Evolutionary conservation across 2,888 invertebrate genomes (phyloP).

Genomic region (Habroteleia sp.): DNA sequence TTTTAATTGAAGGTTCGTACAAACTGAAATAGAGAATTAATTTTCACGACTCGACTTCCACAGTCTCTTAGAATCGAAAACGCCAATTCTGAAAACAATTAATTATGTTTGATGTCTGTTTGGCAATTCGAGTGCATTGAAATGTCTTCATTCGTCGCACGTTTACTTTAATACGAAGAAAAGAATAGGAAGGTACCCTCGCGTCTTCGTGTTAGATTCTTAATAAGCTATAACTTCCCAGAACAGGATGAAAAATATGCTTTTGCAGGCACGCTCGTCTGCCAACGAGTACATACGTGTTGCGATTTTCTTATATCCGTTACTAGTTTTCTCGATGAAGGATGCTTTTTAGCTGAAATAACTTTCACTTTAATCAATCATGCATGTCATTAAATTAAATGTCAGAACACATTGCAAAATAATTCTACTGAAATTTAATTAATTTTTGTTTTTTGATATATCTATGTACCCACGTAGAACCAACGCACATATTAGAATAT

Average conservation of each 20-base stretch:
- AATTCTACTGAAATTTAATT: no score
- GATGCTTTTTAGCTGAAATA: constrained; percentile 6
- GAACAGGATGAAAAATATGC: constrained; percentile 78
- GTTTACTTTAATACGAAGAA: constrained; percentile 68
- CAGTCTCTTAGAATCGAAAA: no score
- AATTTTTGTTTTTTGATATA: no score
- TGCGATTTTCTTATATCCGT: constrained; percentile 77
- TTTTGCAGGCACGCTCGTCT: constrained; percentile 75
- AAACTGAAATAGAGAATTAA: no score
- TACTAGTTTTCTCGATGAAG: constrained; percentile 30
- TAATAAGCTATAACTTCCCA: constrained; percentile 76
- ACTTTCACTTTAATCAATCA: no score
- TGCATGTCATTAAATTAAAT: no score
- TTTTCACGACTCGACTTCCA: no score
- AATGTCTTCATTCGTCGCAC: constrained; percentile 74
- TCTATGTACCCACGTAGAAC: no score
- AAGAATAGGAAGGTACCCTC: constrained; percentile 29
- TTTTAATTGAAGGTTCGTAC: no score
- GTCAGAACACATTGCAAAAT: no score
- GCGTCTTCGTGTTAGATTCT: constrained; percentile 62
- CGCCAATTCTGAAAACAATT: background rate
- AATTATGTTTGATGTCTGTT: background rate
- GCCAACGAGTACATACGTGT: constrained; percentile 72
- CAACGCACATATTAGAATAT: no score
- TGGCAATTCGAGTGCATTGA: background rate